Evolutionary conservation across 2,797 vertebrate species (phyloP).

Genomic region (Leuciscus waleckii): DNA sequence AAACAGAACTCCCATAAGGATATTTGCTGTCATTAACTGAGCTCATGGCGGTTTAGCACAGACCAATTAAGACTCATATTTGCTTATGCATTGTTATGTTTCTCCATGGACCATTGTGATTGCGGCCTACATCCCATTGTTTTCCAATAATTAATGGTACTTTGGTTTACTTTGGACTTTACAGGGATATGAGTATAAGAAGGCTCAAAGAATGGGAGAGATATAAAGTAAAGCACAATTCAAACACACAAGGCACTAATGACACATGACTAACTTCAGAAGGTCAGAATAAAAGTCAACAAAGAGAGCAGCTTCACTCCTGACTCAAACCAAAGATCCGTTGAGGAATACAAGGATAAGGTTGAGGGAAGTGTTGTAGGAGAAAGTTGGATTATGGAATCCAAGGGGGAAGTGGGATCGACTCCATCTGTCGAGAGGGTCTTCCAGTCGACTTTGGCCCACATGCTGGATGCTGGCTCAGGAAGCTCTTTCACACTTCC

Average conservation of each 20-base stretch:
- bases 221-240: slow-evolving; percentile 53
- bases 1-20: slow-evolving; percentile 74
- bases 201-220: slow-evolving; percentile 40
- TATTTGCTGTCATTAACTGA: slow-evolving; percentile 51
- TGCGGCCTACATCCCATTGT: slow-evolving; percentile 66
- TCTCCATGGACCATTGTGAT: slow-evolving; percentile 74
- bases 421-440: slow-evolving; percentile 68
- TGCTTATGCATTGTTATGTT: slow-evolving; percentile 75
- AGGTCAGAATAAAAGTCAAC: slow-evolving; percentile 51
- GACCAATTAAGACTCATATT: slow-evolving; percentile 76
- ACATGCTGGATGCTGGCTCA: slow-evolving; percentile 59
- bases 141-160: slow-evolving; percentile 55
- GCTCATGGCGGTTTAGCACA: slow-evolving; percentile 59
- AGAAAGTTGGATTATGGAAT: slow-evolving; percentile 21
- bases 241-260: slow-evolving; percentile 50
- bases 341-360: background rate
- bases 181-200: slow-evolving; percentile 40
- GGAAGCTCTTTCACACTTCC: slow-evolving; percentile 66
- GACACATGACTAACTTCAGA: slow-evolving; percentile 51
- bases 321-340: background rate
- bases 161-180: slow-evolving; percentile 51
- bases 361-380: background rate
- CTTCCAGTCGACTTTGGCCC: slow-evolving; percentile 70
- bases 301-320: slow-evolving; percentile 14
- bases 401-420: slow-evolving; percentile 26